phyloP scores from a whole-genome alignment of 2,888 invertebrate genomes.

The Andrena camellia region DNA sequence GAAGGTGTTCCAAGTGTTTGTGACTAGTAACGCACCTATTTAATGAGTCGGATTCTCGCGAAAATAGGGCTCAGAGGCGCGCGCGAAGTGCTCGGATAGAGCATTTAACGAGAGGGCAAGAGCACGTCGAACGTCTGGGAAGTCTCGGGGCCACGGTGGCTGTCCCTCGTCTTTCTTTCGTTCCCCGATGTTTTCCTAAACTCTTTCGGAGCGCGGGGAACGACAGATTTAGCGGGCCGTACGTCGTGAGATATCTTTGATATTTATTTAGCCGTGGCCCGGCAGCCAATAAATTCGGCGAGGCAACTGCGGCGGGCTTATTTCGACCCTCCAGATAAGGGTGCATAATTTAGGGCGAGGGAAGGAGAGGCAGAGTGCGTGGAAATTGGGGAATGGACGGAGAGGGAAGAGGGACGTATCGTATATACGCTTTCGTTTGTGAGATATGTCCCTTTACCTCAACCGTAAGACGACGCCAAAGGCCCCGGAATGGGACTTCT shows the following conservation, averaged over 20 bases:
- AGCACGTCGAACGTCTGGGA: conserved; percentile 18
- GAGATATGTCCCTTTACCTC: conserved; percentile 49
- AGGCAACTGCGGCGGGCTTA: conserved; percentile 65
- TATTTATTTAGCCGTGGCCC: conserved; percentile 72
- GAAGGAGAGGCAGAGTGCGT: conserved; percentile 15
- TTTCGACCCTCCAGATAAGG: conserved; percentile 74
- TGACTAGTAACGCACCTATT: too few relatives aligned
- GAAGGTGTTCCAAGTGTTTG: too few relatives aligned
- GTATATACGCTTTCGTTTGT: conserved; percentile 29
- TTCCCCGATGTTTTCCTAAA: conserved; percentile 59
- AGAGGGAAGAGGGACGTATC: conserved; percentile 7
- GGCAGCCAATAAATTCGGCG: conserved; percentile 70
- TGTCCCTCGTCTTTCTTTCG: conserved; percentile 13
- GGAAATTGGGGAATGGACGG: not conserved
- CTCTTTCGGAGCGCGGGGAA: conserved; percentile 41
- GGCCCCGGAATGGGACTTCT: conserved; percentile 51
- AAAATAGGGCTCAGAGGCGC: too few relatives aligned
- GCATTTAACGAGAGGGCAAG: not conserved
- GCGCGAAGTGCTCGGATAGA: too few relatives aligned
- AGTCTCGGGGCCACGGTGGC: conserved; percentile 23
- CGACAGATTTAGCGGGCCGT: conserved; percentile 70
- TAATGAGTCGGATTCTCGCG: too few relatives aligned
- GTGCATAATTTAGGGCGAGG: conserved; percentile 68
- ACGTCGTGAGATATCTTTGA: conserved; percentile 67
- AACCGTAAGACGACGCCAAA: conserved; percentile 60